Base-by-base conservation (phyloP, 1,140 invertebrate genomes). In the Triops longicaudatus region DNA sequence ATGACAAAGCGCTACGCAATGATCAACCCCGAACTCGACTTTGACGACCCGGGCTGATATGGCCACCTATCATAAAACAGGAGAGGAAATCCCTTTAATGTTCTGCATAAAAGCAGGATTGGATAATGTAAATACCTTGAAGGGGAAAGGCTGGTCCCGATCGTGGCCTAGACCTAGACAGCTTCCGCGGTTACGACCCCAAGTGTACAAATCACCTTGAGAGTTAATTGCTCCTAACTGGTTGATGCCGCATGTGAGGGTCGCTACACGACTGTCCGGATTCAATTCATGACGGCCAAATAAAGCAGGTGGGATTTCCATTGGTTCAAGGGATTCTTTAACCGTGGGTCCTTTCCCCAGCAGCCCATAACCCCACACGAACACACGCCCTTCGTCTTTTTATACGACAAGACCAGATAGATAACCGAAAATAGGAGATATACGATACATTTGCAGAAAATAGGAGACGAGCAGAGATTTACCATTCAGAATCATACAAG, bases 361-460 rank as follows among this genome's bases (percentile, higher is more conserved):
- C 79, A 97, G 88, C 73, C 97, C 97, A 84, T 89, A 97, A 11
- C 97, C 96, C 96, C 96, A 98, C 1, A 92, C 90, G 85, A 89
- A 98, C 0, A 96, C 93, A 50, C 93, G 85, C 11, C 94, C 94
- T 79, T 88, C 82, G 79, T 92, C 93, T 92, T 85, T 78, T 82
- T 78, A 75, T 84, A 81, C 17, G 73, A 31, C 73, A 77, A 27
- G 80, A 80, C 80, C 76, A 80, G 22, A 76, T 63, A 75, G 74
- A n/a, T 43, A 63, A 72, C 41, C 17, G 22, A 74, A 42, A 74
- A 50, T 63, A 41, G 37, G 43, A 78, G 72, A 80, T 75, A 83
- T 78, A 73, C 76, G 37, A 80, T 76, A 72, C n/a, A 79, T 77
- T 77, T 22, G 63, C 41, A 79, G 63, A 22, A 43, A 26, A 31